phyloP scores from a whole-genome alignment of 2,888 invertebrate species.

The Eumerus sabulonum region DNA sequence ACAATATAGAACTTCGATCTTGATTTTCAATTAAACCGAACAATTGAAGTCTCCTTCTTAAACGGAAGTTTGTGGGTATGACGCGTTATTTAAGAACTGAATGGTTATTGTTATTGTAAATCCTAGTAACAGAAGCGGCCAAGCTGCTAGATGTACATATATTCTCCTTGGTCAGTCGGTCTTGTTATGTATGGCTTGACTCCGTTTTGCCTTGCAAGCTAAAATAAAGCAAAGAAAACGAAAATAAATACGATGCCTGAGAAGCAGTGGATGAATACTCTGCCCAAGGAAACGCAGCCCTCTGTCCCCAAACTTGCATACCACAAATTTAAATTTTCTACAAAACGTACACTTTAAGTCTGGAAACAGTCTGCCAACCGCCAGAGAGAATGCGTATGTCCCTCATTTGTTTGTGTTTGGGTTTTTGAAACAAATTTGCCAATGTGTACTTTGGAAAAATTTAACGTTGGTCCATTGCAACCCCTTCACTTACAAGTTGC shows the following conservation, averaged over 20 bases:
- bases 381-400: slow-evolving; percentile 17
- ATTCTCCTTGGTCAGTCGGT: slow-evolving; percentile 27
- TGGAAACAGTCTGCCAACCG: slow-evolving; percentile 7
- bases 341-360: slow-evolving; percentile 48
- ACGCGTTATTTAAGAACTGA: slow-evolving; percentile 60
- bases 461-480: slow-evolving; percentile 26
- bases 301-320: slow-evolving; percentile 54
- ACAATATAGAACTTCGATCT: slow-evolving; percentile 47
- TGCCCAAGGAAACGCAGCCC: slow-evolving; percentile 47
- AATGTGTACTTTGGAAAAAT: slow-evolving; percentile 55
- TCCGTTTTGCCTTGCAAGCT: too few relatives aligned
- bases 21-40: slow-evolving; percentile 65
- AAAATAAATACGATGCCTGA: neutral
- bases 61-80: slow-evolving; percentile 60
- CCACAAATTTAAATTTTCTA: slow-evolving; percentile 62
- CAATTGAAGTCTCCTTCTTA: slow-evolving; percentile 48
- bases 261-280: slow-evolving; percentile 9
- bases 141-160: slow-evolving; percentile 32
- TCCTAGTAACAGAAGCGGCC: slow-evolving; percentile 19
- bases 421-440: slow-evolving; percentile 38
- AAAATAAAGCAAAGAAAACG: too few relatives aligned
- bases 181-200: slow-evolving; percentile 58
- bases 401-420: slow-evolving; percentile 52
- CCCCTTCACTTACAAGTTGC: slow-evolving; percentile 38
- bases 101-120: slow-evolving; percentile 43